These are phyloP conservation scores for Mesorhabditis belari DNA, from an alignment of 2,888 invertebrate genomes.

Conservation along the genomic window DNA sequence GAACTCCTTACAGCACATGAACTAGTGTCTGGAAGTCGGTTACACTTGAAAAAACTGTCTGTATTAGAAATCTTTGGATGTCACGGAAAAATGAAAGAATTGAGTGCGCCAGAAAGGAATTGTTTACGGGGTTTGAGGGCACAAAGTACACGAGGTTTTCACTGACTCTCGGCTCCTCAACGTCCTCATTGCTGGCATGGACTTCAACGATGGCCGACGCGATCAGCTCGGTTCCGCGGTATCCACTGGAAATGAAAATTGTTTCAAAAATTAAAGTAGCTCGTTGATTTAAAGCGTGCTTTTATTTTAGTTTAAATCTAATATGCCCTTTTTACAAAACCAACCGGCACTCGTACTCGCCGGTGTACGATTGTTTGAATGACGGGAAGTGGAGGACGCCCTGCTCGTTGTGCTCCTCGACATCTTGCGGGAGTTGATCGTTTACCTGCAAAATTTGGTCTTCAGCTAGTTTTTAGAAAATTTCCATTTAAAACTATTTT, in stretches of 20 bases:
- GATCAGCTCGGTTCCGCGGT: constrained; percentile 43
- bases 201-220: constrained; percentile 39
- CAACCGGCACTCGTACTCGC: constrained; percentile 47
- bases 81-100: too few relatives aligned
- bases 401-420: constrained; percentile 49
- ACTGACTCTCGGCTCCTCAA: constrained; percentile 22
- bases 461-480: neutral
- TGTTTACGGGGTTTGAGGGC: too few relatives aligned
- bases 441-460: constrained; percentile 11
- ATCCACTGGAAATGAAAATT: constrained; percentile 17
- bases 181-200: constrained; percentile 24
- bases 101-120: too few relatives aligned
- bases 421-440: constrained; percentile 44
- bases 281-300: too few relatives aligned
- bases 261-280: too few relatives aligned
- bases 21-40: too few relatives aligned
- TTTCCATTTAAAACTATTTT: neutral
- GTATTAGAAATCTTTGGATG: too few relatives aligned
- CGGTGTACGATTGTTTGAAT: constrained; percentile 47
- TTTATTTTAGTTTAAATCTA: too few relatives aligned
- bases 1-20: too few relatives aligned
- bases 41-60: too few relatives aligned
- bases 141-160: too few relatives aligned
- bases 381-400: constrained; percentile 48
- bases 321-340: neutral